A percentile compares a stretch with the other conserved stretches of the same genome.
These are phyloP conservation scores for Gastracanthus pulcherrimus DNA, from an alignment of 2,888 invertebrate species.

Conservation along the genomic window DNA sequence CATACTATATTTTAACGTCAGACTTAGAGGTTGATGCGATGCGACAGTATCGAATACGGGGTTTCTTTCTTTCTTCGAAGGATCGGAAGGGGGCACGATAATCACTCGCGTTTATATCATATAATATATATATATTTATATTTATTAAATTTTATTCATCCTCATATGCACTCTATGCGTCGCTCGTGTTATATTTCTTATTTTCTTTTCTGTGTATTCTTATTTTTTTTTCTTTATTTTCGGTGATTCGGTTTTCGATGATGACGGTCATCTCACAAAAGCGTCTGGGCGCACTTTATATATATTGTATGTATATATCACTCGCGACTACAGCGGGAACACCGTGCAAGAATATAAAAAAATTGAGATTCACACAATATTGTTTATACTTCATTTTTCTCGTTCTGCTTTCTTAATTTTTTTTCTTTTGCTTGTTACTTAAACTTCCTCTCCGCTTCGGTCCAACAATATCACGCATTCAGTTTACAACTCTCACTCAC, in stretches of 20 bases:
- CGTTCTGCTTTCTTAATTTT: background rate
- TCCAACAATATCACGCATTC: slow-evolving; percentile 31
- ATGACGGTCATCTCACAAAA: slow-evolving; percentile 29
- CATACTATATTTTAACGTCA: slow-evolving; percentile 52
- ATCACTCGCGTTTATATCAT: slow-evolving; percentile 53
- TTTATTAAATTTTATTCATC: slow-evolving; percentile 44
- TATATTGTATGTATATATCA: slow-evolving; percentile 19
- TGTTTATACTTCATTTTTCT: background rate
- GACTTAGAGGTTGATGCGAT: slow-evolving; percentile 58
- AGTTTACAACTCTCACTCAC: background rate
- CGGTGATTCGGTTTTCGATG: slow-evolving; percentile 37
- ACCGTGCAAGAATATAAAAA: slow-evolving; percentile 55
- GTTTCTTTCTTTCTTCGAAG: slow-evolving; percentile 43
- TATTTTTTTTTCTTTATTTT: background rate
- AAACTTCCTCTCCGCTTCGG: background rate
- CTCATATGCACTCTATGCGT: background rate
- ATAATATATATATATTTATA: slow-evolving; percentile 46
- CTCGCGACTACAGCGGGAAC: slow-evolving; percentile 47
- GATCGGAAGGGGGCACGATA: slow-evolving; percentile 56
- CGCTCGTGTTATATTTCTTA: background rate
- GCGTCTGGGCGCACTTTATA: background rate
- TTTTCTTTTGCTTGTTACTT: background rate
- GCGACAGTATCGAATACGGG: slow-evolving; percentile 56
- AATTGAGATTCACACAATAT: slow-evolving; percentile 38
- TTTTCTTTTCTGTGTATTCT: background rate